phyloP scores from a whole-genome alignment of 2,888 invertebrate genomes.

The Rhamphomyia laevipes region DNA sequence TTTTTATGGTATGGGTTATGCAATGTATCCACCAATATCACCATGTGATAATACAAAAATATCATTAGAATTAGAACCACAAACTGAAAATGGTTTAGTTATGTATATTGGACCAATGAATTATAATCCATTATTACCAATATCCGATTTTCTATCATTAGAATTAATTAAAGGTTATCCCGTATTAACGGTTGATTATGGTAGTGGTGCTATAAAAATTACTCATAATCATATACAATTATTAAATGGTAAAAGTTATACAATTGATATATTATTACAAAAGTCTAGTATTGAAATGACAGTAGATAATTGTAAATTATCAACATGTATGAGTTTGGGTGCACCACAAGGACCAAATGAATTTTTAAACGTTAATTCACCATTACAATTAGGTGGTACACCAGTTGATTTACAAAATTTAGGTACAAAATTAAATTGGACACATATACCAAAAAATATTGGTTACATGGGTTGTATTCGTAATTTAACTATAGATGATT shows the following conservation, averaged over 20 bases:
- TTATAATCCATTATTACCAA: constrained; percentile 48
- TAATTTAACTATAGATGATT: constrained; percentile 76
- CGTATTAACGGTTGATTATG: constrained; percentile 75
- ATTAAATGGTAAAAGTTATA: constrained; percentile 76
- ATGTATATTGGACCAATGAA: constrained; percentile 82
- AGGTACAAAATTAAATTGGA: constrained; percentile 54
- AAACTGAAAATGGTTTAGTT: constrained; percentile 65
- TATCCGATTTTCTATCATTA: constrained; percentile 81
- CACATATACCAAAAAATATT: constrained; percentile 51
- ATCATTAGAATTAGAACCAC: constrained; percentile 68
- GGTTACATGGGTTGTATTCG: constrained; percentile 83
- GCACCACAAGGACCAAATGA: constrained; percentile 59
- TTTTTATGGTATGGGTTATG: constrained; percentile 85
- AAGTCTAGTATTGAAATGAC: constrained; percentile 58
- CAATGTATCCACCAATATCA: constrained; percentile 79
- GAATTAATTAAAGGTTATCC: constrained; percentile 77
- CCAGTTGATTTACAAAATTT: constrained; percentile 52
- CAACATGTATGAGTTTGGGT: constrained; percentile 57
- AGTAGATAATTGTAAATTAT: constrained; percentile 60
- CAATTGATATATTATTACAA: constrained; percentile 66
- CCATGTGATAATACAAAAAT: constrained; percentile 77
- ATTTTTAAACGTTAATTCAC: constrained; percentile 72
- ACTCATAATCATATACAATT: constrained; percentile 59
- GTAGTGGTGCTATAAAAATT: constrained; percentile 63
- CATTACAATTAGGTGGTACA: constrained; percentile 75